Base-by-base conservation (phyloP, 2,888 invertebrate genomes). In the Temnothorax rugatulus region DNA sequence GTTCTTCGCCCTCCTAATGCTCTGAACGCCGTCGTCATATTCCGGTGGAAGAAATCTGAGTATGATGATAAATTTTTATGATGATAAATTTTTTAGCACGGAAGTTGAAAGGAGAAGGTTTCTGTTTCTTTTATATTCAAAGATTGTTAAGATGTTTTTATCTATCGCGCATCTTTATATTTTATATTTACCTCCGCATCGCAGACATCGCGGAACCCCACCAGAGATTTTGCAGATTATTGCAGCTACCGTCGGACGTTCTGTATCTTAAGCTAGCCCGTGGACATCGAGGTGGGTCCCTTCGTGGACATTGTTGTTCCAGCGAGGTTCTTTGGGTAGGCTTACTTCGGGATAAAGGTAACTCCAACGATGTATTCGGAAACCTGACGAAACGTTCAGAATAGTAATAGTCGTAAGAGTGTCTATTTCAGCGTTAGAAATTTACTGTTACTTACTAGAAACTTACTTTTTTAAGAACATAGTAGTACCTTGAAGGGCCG, bases 161-260 rank as follows among this genome's bases (percentile, higher is more conserved):
- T 54, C 29, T 18, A 2, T 54, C 29, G 13, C 2, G 5, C 13
- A 34, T 41, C 7, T 0, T 69, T 25, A 38, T 29, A 50, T 21
- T 0, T 69, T 25, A 38, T 29, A 50, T 21, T 69, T 68, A 94
- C 94, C 94, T 96, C 92, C 97, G 97, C 93, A 98, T 97, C 0
- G 98, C 97, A 86, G 97, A 97, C 96, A 98, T 97, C 2, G 98
- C 96, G 7, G 98, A 97, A 0, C 98, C 98, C 97, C 97, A 97
- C 94, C 97, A 96, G 0, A 97, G 97, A 74, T 97, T 96, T 76
- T 96, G 95, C 75, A 97, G 95, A 95, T 99, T 98, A 95, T 99
- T 99, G 95, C 99, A 99, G 52, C 98, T 97, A 52, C 99, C 99
- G 93, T 98, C 98, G 79, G 97, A 96, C 0, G 98, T 98, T 76